Conservation (phyloP, 2,113 vertebrate species). For the Oreotrochilus melanogaster region DNA sequence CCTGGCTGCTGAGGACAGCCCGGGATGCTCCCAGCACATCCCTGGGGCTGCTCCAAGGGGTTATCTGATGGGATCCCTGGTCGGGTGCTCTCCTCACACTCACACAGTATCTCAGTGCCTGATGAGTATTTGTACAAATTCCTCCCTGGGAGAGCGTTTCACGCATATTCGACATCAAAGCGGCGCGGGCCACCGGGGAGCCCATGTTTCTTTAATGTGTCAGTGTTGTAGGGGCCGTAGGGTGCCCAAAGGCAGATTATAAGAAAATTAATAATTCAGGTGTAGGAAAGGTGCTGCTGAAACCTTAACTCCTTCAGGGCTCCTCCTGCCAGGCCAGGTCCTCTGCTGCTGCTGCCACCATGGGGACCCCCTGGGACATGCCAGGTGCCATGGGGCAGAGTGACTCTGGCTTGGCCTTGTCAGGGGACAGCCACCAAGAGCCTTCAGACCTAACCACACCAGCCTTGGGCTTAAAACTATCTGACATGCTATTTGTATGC, state of each 20-base stretch:
- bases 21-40: neutral
- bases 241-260: conserved; percentile 64
- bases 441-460: fast-evolving
- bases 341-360: fast-evolving
- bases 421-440: neutral
- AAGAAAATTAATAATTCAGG: conserved; percentile 69
- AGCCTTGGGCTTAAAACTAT: neutral
- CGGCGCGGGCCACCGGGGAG: neutral
- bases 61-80: neutral
- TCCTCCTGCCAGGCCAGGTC: neutral
- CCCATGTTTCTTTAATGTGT: conserved; percentile 51
- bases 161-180: conserved; percentile 67
- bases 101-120: conserved; percentile 20
- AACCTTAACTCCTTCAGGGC: conserved; percentile 37
- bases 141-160: conserved; percentile 35
- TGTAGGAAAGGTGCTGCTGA: neutral
- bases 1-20: neutral
- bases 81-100: fast-evolving
- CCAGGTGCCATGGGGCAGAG: fast-evolving
- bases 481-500: conserved; percentile 60
- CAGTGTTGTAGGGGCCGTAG: conserved; percentile 19
- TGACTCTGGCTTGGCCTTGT: neutral
- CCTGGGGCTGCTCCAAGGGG: neutral
- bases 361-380: fast-evolving
- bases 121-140: neutral